Evolutionary conservation across 2,888 invertebrate genomes (phyloP), one percentile per base, ranked within the genome.

Genomic region (Apamea epomidion): DNA sequence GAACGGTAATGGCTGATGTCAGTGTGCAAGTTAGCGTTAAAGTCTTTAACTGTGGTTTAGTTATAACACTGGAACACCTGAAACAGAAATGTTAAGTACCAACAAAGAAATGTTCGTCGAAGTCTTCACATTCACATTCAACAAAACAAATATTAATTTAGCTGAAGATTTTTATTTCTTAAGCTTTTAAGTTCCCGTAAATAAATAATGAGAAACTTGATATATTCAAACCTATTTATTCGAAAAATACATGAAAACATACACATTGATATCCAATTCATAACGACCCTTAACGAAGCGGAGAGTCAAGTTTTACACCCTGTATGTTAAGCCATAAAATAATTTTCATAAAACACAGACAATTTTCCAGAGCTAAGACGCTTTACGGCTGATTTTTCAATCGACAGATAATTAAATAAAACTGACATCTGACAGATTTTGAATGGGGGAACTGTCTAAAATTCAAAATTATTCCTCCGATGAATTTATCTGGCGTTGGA

Each of bases 21-120:
- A 91, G 92, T 92, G 93, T 94, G 90, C 90, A 92, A 92, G 89
- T 91, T 90, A 85, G 87, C 83, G 88, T 91, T 92, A 86, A 89
- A 83, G 86, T 92, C 86, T 86, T 88, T 87, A 67, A 25, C 83
- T 88, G 85, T 88, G 74, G 84, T 84, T 85, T 75, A 21, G 37
- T 48, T 64, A 32, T 77, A 64, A 48, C 21, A n/a, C 87, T 58
- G 86, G 81, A 84, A 80, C 78, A 88, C 82, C 93, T 93, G 93
- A 73, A 93, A 93, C 90, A 91, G 76, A 88, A 87, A 89, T 45
- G 16, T 78, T 80, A 76, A 25, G 80, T 29, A 88, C 82, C 76
- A 68, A 79, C 54, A 79, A 68, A 51, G n/a, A 72, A 68, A 65
- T 58, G 0, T 75, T 72, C 21, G 10, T 69, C 65, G 12, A 51